Evolutionary conservation across 1,140 invertebrate species (phyloP), one percentile per base, ranked within the genome.

Genomic region (Chrysopa pallens): DNA sequence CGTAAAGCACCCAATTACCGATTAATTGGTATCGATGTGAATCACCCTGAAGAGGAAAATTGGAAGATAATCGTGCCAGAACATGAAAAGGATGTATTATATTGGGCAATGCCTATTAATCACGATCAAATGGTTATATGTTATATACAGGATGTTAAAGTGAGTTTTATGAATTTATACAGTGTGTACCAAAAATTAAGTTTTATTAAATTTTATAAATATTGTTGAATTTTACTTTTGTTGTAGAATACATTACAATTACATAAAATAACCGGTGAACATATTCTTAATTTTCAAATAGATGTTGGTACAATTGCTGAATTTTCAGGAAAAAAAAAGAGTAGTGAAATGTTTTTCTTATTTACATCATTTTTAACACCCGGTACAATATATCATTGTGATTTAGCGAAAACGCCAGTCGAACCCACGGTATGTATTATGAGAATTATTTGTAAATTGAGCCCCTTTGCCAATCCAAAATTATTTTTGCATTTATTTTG

Each of bases 141-240:
- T 57, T 98, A 97, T 59, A 77, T 96, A 36, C 73, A 87, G 58
- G 89, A 98, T 75, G 94, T 98, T 5, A 96, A 95, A 72, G 89
- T 84, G 63, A 60, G 45, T 27, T 41, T 44, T 44, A 38, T 38
- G 2, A 13, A 13, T 13, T 38, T 4, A 5, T 38, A 38, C 13
- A 9, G 2, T 12, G 4, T 38, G 14, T 38, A 37, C 6, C 12
- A 12, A 23, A 37, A n/a, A 27, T 38, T 13, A 13, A 7, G 8
- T 38, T 38, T 28, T 29, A 9, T 6, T 42, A 8, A 36, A 42
- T 27, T 35, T 42, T 43, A 23, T 38, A 6, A 28, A n/a, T 8
- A 12, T 39, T 5, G 7, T 48, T 14, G 6, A 5, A 29, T 12
- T 9, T 14, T 9, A 11, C 2, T 49, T 49, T 44, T 48, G 50